Conservation (phyloP, 2,888 invertebrate genomes). For the Hirtodrosophila histrioides region DNA sequence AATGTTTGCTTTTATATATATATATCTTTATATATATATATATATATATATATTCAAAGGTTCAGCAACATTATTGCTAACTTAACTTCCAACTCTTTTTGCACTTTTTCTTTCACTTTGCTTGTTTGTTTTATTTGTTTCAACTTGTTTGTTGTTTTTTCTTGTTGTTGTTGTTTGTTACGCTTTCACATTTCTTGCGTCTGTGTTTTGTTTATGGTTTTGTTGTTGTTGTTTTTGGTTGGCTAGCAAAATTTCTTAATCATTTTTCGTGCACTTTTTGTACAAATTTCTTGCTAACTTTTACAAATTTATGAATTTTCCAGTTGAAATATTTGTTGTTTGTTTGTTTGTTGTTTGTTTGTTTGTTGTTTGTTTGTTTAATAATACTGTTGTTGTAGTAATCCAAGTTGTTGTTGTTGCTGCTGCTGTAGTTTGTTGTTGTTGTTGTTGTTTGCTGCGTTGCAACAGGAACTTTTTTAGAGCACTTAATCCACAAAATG, state of each 20-base stretch:
- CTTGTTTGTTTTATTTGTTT: slow-evolving; percentile 18
- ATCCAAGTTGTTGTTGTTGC: slow-evolving; percentile 70
- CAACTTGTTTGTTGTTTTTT: slow-evolving; percentile 35
- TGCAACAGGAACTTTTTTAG: slow-evolving; percentile 70
- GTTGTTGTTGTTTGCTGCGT: slow-evolving; percentile 35
- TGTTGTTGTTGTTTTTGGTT: slow-evolving; percentile 59
- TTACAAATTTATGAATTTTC: slow-evolving; percentile 23
- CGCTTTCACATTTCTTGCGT: slow-evolving; percentile 66
- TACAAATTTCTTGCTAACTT: slow-evolving; percentile 19
- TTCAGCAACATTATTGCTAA: slow-evolving; percentile 63
- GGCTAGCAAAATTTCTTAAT: slow-evolving; percentile 63
- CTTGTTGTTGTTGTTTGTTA: slow-evolving; percentile 46
- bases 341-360: slow-evolving; percentile 37
- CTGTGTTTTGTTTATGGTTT: slow-evolving; percentile 34
- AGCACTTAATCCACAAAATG: slow-evolving; percentile 75
- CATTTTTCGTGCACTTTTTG: slow-evolving; percentile 32
- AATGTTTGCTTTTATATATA: too few relatives aligned
- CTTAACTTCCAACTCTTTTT: slow-evolving; percentile 44
- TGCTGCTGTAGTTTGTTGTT: slow-evolving; percentile 50
- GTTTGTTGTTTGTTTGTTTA: slow-evolving; percentile 43
- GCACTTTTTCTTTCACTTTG: slow-evolving; percentile 46
- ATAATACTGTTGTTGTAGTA: slow-evolving; percentile 77
- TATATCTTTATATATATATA: too few relatives aligned
- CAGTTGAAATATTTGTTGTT: slow-evolving; percentile 50
- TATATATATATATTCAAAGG: slow-evolving; percentile 30